Percentiles rank a stretch among this genome's conserved stretches.
Conservation (phyloP, 2,113 vertebrate genomes). For the Panthera tigris region DNA sequence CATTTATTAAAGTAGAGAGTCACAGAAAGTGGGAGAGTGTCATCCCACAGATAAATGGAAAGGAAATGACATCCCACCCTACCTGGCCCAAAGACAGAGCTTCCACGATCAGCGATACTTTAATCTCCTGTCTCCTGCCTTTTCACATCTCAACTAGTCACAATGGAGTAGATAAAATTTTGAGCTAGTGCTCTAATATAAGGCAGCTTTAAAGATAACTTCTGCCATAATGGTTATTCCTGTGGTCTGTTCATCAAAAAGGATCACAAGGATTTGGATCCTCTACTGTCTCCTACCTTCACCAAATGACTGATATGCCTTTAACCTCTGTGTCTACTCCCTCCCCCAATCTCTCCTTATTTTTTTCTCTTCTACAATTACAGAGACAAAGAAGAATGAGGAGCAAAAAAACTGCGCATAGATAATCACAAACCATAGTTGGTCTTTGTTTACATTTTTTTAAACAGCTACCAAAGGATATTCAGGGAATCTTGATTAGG, state of each 20-base stretch:
- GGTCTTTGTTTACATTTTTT: background rate
- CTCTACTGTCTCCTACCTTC: background rate
- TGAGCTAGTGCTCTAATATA: background rate
- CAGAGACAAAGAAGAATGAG: background rate
- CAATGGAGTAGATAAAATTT: background rate
- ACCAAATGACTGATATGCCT: background rate
- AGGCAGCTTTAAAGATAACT: background rate
- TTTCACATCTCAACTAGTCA: background rate
- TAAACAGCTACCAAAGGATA: background rate
- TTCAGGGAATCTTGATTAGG: background rate
- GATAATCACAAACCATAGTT: background rate
- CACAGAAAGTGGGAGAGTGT: background rate
- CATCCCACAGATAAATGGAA: background rate
- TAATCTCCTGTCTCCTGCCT: background rate
- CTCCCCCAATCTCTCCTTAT: background rate
- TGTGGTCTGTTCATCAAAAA: background rate
- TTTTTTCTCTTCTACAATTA: background rate
- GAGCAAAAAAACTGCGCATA: background rate
- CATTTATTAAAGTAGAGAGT: background rate
- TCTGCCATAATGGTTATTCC: background rate
- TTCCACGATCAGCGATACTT: background rate
- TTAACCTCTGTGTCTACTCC: background rate
- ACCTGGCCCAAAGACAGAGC: background rate
- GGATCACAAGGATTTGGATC: background rate
- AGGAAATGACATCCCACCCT: background rate